Evolutionary conservation across 2,797 vertebrate genomes (phyloP).

Genomic region (Tragelaphus eurycerus): DNA sequence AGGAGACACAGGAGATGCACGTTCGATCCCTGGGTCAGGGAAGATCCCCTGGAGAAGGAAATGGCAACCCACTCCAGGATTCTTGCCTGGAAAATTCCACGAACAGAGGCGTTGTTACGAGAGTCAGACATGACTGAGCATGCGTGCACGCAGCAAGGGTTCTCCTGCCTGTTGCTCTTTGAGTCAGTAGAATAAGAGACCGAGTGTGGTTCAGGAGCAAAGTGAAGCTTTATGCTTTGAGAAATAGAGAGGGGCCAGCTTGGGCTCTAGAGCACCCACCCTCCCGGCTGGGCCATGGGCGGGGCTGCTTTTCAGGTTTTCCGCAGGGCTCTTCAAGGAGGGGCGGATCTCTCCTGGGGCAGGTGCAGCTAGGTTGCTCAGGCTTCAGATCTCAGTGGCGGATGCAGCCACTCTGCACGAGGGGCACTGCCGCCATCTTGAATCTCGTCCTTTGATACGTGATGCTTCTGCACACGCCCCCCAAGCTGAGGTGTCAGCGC

Average conservation of each 20-base stretch:
- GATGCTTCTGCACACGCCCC: fast-evolving
- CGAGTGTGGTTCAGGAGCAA: not conserved
- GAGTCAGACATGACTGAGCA: not conserved
- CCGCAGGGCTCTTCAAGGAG: not conserved
- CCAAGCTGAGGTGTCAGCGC: not conserved
- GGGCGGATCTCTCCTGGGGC: not conserved
- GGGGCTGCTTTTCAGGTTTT: not conserved
- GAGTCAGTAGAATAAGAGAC: not conserved
- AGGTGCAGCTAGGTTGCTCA: not conserved
- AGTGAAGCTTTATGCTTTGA: not conserved
- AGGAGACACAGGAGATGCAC: not conserved
- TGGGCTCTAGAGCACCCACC: not conserved
- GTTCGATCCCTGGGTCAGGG: not conserved
- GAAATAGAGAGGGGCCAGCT: not conserved
- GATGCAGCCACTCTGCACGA: not conserved
- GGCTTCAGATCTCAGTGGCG: not conserved
- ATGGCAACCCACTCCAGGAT: not conserved
- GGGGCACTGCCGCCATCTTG: not conserved
- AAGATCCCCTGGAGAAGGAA: not conserved
- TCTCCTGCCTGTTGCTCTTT: not conserved
- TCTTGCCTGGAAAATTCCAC: not conserved
- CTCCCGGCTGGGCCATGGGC: not conserved
- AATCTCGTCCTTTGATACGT: fast-evolving
- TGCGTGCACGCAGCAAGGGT: not conserved
- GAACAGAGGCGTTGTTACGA: not conserved